Evolutionary conservation across 2,888 invertebrate genomes (phyloP), one percentile per base, ranked within the genome.

Genomic region (Caenorhabditis doughertyi): DNA sequence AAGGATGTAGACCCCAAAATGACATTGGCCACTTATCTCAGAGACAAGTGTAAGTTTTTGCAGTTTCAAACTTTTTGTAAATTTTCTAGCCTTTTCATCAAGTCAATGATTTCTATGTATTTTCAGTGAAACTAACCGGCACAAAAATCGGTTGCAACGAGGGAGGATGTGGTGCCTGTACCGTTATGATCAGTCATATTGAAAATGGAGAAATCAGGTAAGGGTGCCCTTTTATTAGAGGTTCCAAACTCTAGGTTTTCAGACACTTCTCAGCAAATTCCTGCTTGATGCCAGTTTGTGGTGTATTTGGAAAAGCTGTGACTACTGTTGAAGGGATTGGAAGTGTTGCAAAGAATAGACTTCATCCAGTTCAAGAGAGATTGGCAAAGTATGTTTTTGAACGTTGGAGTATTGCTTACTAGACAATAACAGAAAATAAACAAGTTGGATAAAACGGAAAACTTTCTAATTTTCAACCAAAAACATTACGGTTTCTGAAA

Each of bases 321-420:
- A 96, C 96, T 0, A 97, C 97, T 0, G 95, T 97, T 0, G 97
- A 98, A 93, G 97, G 97, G 0, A 96, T 97, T 55, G 97, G 97
- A 3, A 95, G 95, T 68, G 95, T 95, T 65, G 95, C 95, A 92
- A 95, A 83, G 21, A 86, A 95, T 1, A 83, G 89, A 18, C 93
- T 96, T 27, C 96, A 97, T 92, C 95, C 96, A 0, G 95, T 95
- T 0, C 97, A 97, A 93, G 90, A 91, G 68, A 72, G 90, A 70
- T 71, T 91, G 42, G 85, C 90, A 8, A 88, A 85, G 90, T 90
- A 47, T 51, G 81, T 62, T n/a, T 53, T 39, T 42, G 16, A 16
- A 42, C 32, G n/a, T n/a, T n/a, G n/a, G n/a, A n/a, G n/a, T n/a
- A n/a, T n/a, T n/a, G n/a, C n/a, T n/a, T n/a, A n/a, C n/a, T n/a